A percentile compares a stretch with the other conserved stretches of the same genome.
These are phyloP conservation scores for Proisotoma minuta DNA, from an alignment of 2,888 invertebrate genomes.

Conservation along the genomic window DNA sequence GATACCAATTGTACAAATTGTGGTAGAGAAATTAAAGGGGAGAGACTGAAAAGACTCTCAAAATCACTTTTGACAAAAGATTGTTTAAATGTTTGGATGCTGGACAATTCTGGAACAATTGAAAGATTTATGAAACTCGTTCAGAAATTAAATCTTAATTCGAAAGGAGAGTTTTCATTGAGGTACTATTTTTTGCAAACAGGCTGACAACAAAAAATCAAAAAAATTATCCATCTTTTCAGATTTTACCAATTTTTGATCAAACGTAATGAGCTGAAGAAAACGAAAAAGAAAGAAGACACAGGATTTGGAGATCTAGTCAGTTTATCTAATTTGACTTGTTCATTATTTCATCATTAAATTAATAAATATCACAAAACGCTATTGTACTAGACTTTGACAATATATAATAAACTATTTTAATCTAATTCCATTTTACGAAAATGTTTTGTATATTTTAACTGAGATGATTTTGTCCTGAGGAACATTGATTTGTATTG, in stretches of 20 bases:
- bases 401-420: no score
- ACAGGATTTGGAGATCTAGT: constrained; percentile 16
- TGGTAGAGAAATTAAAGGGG: neutral
- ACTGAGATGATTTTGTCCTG: constrained; percentile 28
- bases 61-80: constrained; percentile 11
- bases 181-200: constrained; percentile 19
- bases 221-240: neutral
- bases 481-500: constrained; percentile 24
- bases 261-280: constrained; percentile 11
- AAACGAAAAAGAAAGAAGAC: constrained; percentile 12
- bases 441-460: constrained; percentile 14
- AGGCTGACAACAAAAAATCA: neutral
- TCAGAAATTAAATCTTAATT: constrained; percentile 23
- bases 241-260: constrained; percentile 27
- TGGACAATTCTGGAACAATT: constrained; percentile 22
- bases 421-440: constrained; percentile 1
- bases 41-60: no score
- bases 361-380: no score
- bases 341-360: constrained; percentile 24
- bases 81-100: constrained; percentile 38
- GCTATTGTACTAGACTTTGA: no score
- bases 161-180: constrained; percentile 26
- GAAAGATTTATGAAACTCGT: constrained; percentile 29
- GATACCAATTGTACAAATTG: neutral
- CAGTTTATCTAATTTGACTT: constrained; percentile 21